Evolutionary conservation across 2,888 invertebrate genomes (phyloP), one percentile per base, ranked within the genome.

Genomic region (Drosophila subsilvestris): DNA sequence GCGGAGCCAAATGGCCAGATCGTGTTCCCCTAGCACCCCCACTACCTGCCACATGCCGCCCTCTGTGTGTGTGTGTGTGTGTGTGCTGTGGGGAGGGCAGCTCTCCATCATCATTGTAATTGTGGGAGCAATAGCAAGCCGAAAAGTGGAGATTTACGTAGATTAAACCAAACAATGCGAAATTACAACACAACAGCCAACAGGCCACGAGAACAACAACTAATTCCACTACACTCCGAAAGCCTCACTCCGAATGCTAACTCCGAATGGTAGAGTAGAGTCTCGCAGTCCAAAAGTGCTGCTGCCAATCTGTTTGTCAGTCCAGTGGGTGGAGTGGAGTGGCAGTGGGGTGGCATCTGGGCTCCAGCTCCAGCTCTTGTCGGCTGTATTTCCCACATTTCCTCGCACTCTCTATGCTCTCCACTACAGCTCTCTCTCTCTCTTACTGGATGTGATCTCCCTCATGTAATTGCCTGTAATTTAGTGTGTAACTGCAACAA

Each of bases 401-500:
- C 58, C 54, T 32, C 44, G 20, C 18, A 17, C 25, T 9, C 17
- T 51, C 61, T 49, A 68, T 47, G 32, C 42, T 49, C 68, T 47
- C 25, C 25, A 25, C 6, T 25, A 20, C 42, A n/a, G 22, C 25
- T 10, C 48, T n/a, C 7, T 9, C 9, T 20, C 44, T n/a, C 14
- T 4, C 3, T 17, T 8, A 12, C 22, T 20, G 22, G 14, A 47
- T 20, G 18, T 49, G 17, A 29, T 29, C 44, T 45, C 60, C 65
- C 65, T 69, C 63, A 80, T 86, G 86, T 90, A 90, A 90, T 90
- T 89, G 81, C 79, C 85, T 90, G 83, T 89, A 89, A 90, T 89
- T 89, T 88, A 81, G 84, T 79, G 76, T 88, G 86, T 88, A 89
- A 87, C 80, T 86, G 75, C 79, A 78, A 76, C 71, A 78, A 76